Percentiles rank a stretch among this genome's conserved stretches.
Conservation (phyloP, 2,797 vertebrate species). For the Moxostoma hubbsi region DNA sequence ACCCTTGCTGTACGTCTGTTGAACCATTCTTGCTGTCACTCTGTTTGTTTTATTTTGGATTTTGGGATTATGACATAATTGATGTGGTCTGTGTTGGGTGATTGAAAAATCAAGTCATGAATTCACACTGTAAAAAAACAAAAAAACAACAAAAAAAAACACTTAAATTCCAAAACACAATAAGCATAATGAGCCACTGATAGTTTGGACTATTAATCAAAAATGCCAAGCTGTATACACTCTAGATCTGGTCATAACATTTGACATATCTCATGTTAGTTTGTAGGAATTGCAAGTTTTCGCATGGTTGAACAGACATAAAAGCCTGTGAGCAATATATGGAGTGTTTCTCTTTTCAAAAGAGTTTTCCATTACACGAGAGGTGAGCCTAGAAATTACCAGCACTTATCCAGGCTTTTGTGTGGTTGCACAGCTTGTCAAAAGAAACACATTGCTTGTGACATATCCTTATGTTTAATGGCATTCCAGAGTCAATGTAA, state of each 20-base stretch:
- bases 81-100: not conserved
- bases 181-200: not conserved
- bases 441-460: slow-evolving; percentile 22
- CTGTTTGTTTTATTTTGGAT: not conserved
- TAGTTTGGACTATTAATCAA: not conserved
- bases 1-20: too few species aligned
- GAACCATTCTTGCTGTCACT: not conserved
- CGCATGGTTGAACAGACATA: slow-evolving; percentile 33
- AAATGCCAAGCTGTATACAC: not conserved
- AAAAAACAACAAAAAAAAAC: not conserved
- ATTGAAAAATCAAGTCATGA: not conserved
- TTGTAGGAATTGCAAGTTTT: slow-evolving; percentile 10
- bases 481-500: not conserved
- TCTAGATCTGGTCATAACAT: not conserved
- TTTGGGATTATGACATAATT: not conserved
- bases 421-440: slow-evolving; percentile 12
- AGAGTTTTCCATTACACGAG: slow-evolving; percentile 10
- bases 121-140: not conserved
- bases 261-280: not conserved
- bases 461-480: slow-evolving; percentile 24
- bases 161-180: slow-evolving; percentile 1
- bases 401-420: slow-evolving; percentile 19
- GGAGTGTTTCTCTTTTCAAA: slow-evolving; percentile 22
- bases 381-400: not conserved
- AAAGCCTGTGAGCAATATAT: slow-evolving; percentile 22